Evolutionary conservation across 2,113 vertebrate species (phyloP).

Genomic region (Crotalus horridus): DNA sequence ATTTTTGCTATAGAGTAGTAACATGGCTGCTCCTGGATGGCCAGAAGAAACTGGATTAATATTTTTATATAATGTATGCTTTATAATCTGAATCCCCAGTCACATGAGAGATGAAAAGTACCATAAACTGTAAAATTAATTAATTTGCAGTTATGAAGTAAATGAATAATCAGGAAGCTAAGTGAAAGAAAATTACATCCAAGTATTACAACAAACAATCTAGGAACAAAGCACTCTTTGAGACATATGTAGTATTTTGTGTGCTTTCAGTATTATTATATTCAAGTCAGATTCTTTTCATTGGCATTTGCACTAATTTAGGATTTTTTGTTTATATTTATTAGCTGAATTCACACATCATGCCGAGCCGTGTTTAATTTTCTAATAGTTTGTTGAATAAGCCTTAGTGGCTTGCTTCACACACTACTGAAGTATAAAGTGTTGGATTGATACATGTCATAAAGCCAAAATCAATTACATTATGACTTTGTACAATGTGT

Average conservation of each 20-base stretch:
- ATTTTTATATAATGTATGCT: no score
- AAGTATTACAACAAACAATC: background rate
- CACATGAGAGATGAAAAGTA: background rate
- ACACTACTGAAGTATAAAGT: background rate
- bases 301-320: background rate
- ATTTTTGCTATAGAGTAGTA: background rate
- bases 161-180: background rate
- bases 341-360: background rate
- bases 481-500: background rate
- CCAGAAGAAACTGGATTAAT: background rate
- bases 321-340: background rate
- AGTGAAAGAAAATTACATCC: background rate
- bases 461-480: background rate
- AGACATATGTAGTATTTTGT: background rate
- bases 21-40: background rate
- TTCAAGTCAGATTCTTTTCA: background rate
- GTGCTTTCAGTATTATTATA: background rate
- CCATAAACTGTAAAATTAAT: background rate
- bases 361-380: background rate
- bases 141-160: background rate
- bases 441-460: background rate
- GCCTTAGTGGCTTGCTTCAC: background rate
- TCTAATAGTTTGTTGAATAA: background rate
- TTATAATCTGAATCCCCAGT: no score
- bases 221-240: background rate